Evolutionary conservation across 2,888 invertebrate species (phyloP).

Genomic region (Patella depressa): DNA sequence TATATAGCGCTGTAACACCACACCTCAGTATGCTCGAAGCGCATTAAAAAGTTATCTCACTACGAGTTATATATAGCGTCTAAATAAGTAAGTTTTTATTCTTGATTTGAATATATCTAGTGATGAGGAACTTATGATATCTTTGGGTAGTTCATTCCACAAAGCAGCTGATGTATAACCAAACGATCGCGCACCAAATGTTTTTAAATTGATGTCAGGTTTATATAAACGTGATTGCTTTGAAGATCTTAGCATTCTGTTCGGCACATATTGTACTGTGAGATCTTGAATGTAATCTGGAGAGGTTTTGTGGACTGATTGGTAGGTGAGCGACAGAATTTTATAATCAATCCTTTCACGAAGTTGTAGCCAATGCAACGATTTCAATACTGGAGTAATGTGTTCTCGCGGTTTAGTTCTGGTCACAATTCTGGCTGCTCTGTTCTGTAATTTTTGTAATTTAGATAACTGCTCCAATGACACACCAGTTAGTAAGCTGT

Average conservation of each 20-base stretch:
- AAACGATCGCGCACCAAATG: not conserved
- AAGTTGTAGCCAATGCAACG: conserved; percentile 8
- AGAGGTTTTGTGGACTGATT: too few species aligned
- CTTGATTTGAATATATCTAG: not conserved
- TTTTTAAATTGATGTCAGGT: not conserved
- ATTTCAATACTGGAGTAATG: conserved; percentile 8
- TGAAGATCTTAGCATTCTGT: too few species aligned
- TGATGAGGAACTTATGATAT: not conserved
- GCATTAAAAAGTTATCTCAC: too few species aligned
- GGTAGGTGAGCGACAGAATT: too few species aligned
- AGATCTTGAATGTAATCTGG: too few species aligned
- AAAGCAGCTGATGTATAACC: not conserved
- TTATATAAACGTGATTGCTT: too few species aligned
- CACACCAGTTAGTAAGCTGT: conserved; percentile 7
- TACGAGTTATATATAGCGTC: not conserved
- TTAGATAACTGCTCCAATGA: not conserved
- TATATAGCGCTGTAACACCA: too few species aligned
- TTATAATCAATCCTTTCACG: too few species aligned
- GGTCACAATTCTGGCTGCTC: conserved; percentile 7
- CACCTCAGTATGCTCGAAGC: too few species aligned
- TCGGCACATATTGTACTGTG: too few species aligned
- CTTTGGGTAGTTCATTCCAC: not conserved
- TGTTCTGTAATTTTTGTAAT: conserved; percentile 8
- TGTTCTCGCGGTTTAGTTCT: not conserved
- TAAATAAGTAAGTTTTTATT: not conserved